Percentiles rank a stretch among this genome's conserved stretches.
Conservation (phyloP, 2,113 vertebrate species). For the Cynopterus brachyotis region DNA sequence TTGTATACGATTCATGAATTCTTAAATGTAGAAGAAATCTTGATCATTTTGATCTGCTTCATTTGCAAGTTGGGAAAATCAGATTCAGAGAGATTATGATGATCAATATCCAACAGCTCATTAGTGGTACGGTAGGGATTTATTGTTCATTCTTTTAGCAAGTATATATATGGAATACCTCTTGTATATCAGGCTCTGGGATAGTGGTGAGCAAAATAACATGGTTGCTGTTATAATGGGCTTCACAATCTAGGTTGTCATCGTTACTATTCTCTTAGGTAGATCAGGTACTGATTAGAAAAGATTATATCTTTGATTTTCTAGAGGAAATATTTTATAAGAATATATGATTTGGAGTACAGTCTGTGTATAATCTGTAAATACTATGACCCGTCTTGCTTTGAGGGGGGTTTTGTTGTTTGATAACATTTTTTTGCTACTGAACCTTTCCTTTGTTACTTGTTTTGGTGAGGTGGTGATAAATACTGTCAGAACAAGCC, state of each 20-base stretch:
- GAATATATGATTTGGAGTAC: slow-evolving; percentile 8
- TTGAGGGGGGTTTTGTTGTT: slow-evolving; percentile 22
- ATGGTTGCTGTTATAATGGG: background rate
- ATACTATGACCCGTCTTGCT: background rate
- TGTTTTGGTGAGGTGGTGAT: background rate
- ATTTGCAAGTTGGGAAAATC: slow-evolving; percentile 27
- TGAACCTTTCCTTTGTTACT: background rate
- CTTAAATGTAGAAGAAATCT: background rate
- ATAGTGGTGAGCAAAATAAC: background rate
- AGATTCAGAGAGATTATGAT: background rate
- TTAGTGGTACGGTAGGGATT: background rate
- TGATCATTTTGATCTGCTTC: background rate
- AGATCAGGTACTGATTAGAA: background rate
- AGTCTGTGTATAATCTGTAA: background rate
- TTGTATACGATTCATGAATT: background rate
- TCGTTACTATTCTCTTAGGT: background rate
- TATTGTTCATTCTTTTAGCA: background rate
- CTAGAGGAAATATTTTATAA: slow-evolving; percentile 29
- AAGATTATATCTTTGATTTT: background rate
- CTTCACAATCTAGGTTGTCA: background rate
- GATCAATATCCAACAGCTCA: background rate
- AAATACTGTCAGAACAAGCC: background rate
- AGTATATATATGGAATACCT: background rate
- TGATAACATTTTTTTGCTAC: slow-evolving; percentile 29
- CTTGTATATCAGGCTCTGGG: background rate